Evolutionary conservation across 1,140 invertebrate species (phyloP).

Genomic region (Danaus melanippus): DNA sequence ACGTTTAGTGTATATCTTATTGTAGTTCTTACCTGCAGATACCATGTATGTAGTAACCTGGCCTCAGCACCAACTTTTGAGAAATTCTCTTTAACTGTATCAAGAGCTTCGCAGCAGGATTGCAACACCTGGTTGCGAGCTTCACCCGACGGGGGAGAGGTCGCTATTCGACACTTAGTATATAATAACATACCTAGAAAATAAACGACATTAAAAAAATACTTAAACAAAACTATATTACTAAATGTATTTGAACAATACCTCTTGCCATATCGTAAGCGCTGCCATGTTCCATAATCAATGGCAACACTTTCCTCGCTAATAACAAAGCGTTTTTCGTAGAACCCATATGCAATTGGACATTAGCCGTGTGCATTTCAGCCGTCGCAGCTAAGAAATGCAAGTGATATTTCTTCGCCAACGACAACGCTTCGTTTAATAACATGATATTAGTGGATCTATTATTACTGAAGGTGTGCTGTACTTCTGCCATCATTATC

Average conservation of each 20-base stretch:
- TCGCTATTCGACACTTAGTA: conserved; percentile 79
- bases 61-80: conserved; percentile 81
- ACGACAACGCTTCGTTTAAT: conserved; percentile 80
- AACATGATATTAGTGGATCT: conserved; percentile 73
- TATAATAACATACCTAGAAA: conserved; percentile 73
- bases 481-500: conserved; percentile 81
- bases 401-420: conserved; percentile 81
- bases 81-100: conserved; percentile 79
- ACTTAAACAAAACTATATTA: conserved; percentile 2
- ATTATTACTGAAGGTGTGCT: conserved; percentile 72
- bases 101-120: conserved; percentile 77
- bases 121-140: conserved; percentile 71
- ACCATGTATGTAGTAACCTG: conserved; percentile 80
- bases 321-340: conserved; percentile 81
- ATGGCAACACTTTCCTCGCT: conserved; percentile 79
- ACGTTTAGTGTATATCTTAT: too few relatives aligned
- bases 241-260: conserved; percentile 6
- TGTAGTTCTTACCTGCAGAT: conserved; percentile 74
- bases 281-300: conserved; percentile 85
- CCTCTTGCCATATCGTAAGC: conserved; percentile 83
- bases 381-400: conserved; percentile 82
- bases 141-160: conserved; percentile 68
- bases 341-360: conserved; percentile 81
- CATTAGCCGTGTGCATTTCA: conserved; percentile 85
- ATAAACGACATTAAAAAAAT: conserved; percentile 5